Conservation (phyloP, 2,888 invertebrate species). For the Pachycephus smyrnensis region DNA sequence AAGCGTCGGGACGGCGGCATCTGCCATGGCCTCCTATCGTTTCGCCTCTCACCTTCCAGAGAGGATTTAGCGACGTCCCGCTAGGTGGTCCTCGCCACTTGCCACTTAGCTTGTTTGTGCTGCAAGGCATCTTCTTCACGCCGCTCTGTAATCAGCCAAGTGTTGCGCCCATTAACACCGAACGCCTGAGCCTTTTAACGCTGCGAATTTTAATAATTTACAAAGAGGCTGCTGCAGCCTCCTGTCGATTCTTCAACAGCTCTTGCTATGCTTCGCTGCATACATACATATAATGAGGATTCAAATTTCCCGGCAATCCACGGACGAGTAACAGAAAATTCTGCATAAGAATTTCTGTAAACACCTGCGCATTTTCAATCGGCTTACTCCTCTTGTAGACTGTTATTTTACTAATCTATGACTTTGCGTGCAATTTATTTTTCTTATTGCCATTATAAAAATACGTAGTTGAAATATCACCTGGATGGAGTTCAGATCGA, state of each 20-base stretch:
- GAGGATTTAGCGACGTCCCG: conserved; percentile 45
- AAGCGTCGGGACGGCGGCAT: conserved; percentile 24
- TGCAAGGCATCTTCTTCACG: conserved; percentile 36
- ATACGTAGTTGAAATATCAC: conserved; percentile 39
- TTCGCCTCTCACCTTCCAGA: conserved; percentile 24
- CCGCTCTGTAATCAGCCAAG: conserved; percentile 57
- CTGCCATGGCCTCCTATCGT: conserved; percentile 27
- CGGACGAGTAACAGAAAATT: neutral
- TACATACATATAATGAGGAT: neutral
- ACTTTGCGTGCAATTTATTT: neutral
- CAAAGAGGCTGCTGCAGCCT: neutral
- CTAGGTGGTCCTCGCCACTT: conserved; percentile 50
- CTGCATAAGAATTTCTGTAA: neutral
- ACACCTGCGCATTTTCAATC: neutral
- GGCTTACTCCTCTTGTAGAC: neutral
- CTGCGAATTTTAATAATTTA: conserved; percentile 40
- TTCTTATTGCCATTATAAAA: neutral
- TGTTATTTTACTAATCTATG: neutral
- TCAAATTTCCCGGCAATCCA: neutral
- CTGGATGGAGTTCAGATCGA: neutral
- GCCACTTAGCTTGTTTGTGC: conserved; percentile 37
- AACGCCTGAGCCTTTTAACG: conserved; percentile 18
- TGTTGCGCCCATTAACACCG: conserved; percentile 48
- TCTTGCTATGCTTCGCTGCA: neutral
- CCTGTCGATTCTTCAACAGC: neutral